Conservation (phyloP, 1,140 invertebrate genomes). For the Agrypnia vestita region DNA sequence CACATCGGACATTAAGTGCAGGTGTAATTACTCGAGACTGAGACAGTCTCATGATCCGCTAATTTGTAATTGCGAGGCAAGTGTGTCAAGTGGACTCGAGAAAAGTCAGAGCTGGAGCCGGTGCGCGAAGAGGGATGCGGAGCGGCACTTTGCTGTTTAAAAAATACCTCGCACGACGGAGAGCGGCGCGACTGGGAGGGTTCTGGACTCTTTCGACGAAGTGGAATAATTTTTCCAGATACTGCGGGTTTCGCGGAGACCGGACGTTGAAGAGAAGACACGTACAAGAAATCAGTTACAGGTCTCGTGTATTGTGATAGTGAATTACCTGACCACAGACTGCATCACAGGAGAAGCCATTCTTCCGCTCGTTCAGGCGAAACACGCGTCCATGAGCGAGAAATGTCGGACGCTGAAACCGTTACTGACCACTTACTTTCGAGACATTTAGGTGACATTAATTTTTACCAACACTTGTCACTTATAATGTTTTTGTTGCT, state of each 20-base stretch:
- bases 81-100: conserved; percentile 27
- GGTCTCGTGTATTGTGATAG: conserved; percentile 18
- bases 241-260: background rate
- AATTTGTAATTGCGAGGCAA: conserved; percentile 40
- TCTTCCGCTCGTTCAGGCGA: conserved; percentile 2
- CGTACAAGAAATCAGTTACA: conserved; percentile 15
- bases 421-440: conserved; percentile 6
- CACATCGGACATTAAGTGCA: background rate
- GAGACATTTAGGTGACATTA: background rate
- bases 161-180: background rate
- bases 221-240: background rate
- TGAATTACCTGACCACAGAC: conserved; percentile 30
- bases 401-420: background rate
- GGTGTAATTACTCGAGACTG: conserved; percentile 3
- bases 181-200: background rate
- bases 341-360: conserved; percentile 4
- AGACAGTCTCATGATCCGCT: conserved; percentile 18
- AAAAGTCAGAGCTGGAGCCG: background rate
- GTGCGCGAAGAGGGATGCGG: background rate
- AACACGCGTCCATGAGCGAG: background rate
- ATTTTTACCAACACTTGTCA: background rate
- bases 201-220: background rate
- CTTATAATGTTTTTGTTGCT: too few relatives aligned
- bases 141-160: background rate
- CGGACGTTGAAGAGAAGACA: conserved; percentile 21